Conservation (phyloP, 2,113 vertebrate genomes). For the Rhizomys pruinosus region DNA sequence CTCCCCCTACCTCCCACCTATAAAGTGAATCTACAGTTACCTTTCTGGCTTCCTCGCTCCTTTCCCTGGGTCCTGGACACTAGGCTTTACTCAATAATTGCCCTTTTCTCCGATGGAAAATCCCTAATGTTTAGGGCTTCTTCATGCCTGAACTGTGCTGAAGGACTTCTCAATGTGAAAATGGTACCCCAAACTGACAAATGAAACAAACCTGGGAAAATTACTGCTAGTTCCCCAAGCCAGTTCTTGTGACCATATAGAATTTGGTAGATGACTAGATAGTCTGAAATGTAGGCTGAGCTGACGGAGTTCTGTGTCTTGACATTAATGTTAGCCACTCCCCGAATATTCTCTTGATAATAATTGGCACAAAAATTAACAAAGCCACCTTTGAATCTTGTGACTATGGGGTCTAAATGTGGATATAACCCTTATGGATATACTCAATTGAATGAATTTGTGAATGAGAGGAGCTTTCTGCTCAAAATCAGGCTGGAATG, state of each 20-base stretch:
- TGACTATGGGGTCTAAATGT: background rate
- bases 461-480: background rate
- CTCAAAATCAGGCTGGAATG: background rate
- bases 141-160: background rate
- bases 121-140: background rate
- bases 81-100: background rate
- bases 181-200: background rate
- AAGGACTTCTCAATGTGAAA: constrained; percentile 50
- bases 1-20: background rate
- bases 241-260: background rate
- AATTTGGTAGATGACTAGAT: constrained; percentile 29
- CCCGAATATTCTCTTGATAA: background rate
- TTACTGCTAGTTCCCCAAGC: background rate
- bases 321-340: background rate
- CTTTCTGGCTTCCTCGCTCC: background rate
- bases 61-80: background rate
- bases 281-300: background rate
- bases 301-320: background rate
- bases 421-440: background rate
- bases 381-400: constrained; percentile 3
- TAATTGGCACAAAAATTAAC: constrained; percentile 18
- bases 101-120: constrained; percentile 15
- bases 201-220: background rate
- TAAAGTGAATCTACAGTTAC: background rate
- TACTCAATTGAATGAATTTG: background rate